Evolutionary conservation across 37 sponge, comb jelly and placozoan genomes (phyloP).

Genomic region (Bolinopsis microptera): DNA sequence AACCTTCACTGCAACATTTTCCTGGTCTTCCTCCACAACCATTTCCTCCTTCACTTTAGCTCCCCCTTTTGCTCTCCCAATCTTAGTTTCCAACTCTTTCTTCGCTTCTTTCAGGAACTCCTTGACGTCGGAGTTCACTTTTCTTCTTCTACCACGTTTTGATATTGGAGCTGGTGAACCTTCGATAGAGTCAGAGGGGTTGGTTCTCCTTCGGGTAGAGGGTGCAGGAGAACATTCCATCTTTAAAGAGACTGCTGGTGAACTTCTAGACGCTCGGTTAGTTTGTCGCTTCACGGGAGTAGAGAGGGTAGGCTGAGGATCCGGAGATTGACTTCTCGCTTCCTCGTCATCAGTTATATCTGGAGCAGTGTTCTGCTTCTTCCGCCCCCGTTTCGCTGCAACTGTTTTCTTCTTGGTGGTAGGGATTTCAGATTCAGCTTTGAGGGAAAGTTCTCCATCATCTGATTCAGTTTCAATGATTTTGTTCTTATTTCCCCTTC

Average conservation of each 20-base stretch:
- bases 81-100: neutral
- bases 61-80: neutral
- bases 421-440: neutral
- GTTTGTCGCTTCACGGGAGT: neutral
- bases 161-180: neutral
- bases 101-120: conserved; percentile 3
- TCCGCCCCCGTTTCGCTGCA: neutral
- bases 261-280: neutral
- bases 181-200: neutral
- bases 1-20: neutral
- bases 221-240: neutral
- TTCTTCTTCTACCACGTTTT: conserved; percentile 3
- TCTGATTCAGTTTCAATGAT: neutral
- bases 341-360: neutral
- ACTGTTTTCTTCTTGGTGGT: neutral
- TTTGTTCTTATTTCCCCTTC: neutral
- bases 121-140: conserved; percentile 9
- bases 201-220: neutral
- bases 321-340: neutral
- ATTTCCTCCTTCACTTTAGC: neutral
- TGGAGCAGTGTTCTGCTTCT: neutral
- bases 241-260: neutral
- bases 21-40: neutral
- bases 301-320: neutral
- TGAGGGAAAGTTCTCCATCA: neutral